These are phyloP conservation scores for Venturia canescens DNA, from an alignment of 1,140 invertebrate species.

Conservation along the genomic window DNA sequence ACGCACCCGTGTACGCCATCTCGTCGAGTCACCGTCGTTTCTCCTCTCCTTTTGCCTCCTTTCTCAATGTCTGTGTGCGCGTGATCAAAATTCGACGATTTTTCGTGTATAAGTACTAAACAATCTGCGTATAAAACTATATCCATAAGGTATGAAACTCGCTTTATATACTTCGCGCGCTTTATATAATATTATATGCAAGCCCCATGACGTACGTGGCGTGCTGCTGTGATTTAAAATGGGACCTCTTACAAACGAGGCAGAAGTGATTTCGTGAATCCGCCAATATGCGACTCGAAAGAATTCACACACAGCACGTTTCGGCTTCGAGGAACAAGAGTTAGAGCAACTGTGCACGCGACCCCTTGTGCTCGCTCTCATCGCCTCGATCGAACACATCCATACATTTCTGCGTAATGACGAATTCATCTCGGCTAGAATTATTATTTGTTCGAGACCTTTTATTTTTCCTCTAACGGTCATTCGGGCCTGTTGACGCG, in stretches of 20 bases:
- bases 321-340: slow-evolving; percentile 49
- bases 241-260: slow-evolving; percentile 54
- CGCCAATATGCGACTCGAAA: slow-evolving; percentile 59
- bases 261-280: slow-evolving; percentile 66
- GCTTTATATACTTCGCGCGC: neutral
- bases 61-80: slow-evolving; percentile 43
- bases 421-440: neutral
- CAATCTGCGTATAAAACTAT: neutral
- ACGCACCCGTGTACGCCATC: slow-evolving; percentile 50
- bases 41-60: slow-evolving; percentile 53
- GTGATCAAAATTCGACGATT: neutral
- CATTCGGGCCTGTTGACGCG: no score
- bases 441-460: neutral
- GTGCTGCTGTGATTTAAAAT: slow-evolving; percentile 76
- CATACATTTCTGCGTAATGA: neutral
- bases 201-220: slow-evolving; percentile 63
- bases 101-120: no score
- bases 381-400: neutral
- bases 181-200: slow-evolving; percentile 53
- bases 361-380: neutral
- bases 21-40: slow-evolving; percentile 52
- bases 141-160: slow-evolving; percentile 24
- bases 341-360: slow-evolving; percentile 6
- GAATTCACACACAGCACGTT: slow-evolving; percentile 62
- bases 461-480: no score